Evolutionary conservation across 2,113 vertebrate species (phyloP).

Genomic region (Anolis carolinensis): DNA sequence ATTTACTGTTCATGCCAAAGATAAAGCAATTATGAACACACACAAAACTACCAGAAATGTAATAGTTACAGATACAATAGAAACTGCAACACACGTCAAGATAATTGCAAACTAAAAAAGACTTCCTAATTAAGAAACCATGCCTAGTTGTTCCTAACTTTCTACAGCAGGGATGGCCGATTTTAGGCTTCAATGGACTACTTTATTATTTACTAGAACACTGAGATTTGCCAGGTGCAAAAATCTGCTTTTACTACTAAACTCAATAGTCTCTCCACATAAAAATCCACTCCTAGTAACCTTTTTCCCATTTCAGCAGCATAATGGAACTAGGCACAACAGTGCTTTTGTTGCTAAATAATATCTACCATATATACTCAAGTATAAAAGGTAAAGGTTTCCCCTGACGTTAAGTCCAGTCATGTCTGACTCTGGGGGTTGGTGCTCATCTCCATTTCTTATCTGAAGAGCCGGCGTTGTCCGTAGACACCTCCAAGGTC

Average conservation of each 20-base stretch:
- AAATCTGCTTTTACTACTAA: not conserved
- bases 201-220: not conserved
- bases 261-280: no score
- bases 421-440: no score
- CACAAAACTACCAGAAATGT: not conserved
- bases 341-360: not conserved
- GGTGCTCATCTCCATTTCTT: no score
- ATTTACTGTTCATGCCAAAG: not conserved
- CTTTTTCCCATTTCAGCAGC: not conserved
- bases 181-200: not conserved
- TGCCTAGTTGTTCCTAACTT: no score
- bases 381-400: no score
- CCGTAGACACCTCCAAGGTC: no score
- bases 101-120: not conserved
- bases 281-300: not conserved
- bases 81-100: not conserved
- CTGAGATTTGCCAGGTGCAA: not conserved
- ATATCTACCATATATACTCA: no score
- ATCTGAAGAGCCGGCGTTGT: no score
- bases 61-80: not conserved
- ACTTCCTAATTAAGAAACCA: not conserved
- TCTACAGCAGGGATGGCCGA: not conserved
- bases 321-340: not conserved
- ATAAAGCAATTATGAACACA: not conserved
- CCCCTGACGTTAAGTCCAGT: no score